Base-by-base conservation (phyloP, 2,888 invertebrate genomes). In the Diogma glabrata region DNA sequence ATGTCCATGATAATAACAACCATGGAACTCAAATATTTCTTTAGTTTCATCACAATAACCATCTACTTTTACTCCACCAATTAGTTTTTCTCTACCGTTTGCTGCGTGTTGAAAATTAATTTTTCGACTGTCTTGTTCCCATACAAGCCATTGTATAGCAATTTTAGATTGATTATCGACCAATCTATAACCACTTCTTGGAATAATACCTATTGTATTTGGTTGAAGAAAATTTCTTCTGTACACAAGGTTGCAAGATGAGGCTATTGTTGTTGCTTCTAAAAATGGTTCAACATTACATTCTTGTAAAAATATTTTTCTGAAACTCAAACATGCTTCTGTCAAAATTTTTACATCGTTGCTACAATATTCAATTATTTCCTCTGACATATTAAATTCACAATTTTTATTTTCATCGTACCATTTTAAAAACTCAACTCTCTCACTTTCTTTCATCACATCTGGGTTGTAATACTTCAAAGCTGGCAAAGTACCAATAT, bases 141-240 rank as follows among this genome's bases (percentile, higher is more conserved):
- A 33, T 33, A 33, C n/a, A n/a, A 33, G 38, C 36, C 36, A 36
- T 2, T 36, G 36, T 17, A 36, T 36, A 14, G 36, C 36, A 8
- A 36, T 17, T 14, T n/a, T 28, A 4, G 60, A 63, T 30, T 63
- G 61, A 2, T 57, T 59, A 40, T 63, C 58, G 8, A 47, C 43
- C 10, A 33, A 43, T 6, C 64, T 47, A 49, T 63, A 64, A 3
- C 63, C 62, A 2, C 47, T 48, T 5, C 45, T 47, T 0, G 62
- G 63, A 12, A 64, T 57, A 3, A 63, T 53, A 7, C 58, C 62
- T 16, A 63, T 61, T 1, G 57, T 58, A 6, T 61, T 46, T 5
- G 54, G 28, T 54, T 60, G 54, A 9, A 62, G 49, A 54, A 59
- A 61, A 17, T 62, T 60, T 24, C 56, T 55, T 7, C 58, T 36